These are phyloP conservation scores for Pseudomyrmex cubaensis DNA, from an alignment of 1,140 invertebrate genomes.

Conservation along the genomic window DNA sequence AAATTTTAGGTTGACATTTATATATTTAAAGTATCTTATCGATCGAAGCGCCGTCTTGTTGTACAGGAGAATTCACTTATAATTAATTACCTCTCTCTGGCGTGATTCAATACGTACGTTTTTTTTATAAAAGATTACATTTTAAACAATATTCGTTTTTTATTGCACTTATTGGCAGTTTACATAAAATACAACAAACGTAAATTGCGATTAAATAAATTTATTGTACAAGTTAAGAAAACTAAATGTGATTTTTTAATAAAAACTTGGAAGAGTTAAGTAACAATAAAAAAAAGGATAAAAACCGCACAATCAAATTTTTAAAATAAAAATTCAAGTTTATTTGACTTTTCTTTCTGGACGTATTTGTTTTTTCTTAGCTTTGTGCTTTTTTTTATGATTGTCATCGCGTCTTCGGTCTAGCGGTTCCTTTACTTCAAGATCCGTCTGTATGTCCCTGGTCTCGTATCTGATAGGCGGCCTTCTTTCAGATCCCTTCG, in stretches of 20 bases:
- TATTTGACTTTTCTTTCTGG: neutral
- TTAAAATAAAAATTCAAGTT: neutral
- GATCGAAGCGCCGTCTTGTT: neutral
- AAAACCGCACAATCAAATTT: neutral
- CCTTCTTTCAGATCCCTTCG: slow-evolving; percentile 77
- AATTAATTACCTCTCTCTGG: neutral
- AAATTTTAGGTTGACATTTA: slow-evolving; percentile 39
- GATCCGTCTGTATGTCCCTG: slow-evolving; percentile 79
- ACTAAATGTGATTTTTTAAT: too few relatives aligned
- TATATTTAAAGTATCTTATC: neutral
- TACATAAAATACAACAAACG: neutral
- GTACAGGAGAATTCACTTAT: slow-evolving; percentile 7
- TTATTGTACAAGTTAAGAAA: too few relatives aligned
- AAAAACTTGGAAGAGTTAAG: neutral
- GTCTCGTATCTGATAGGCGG: slow-evolving; percentile 81
- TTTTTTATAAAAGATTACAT: neutral
- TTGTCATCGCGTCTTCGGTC: neutral
- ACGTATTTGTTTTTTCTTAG: slow-evolving; percentile 25
- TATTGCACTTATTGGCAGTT: neutral
- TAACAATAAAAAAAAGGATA: neutral
- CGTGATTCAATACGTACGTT: neutral
- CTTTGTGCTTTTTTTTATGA: slow-evolving; percentile 14
- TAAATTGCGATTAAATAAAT: slow-evolving; percentile 18
- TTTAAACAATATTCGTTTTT: neutral
- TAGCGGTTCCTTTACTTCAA: neutral